These are phyloP conservation scores for Mimas tiliae DNA, from an alignment of 2,888 invertebrate species.

Conservation along the genomic window DNA sequence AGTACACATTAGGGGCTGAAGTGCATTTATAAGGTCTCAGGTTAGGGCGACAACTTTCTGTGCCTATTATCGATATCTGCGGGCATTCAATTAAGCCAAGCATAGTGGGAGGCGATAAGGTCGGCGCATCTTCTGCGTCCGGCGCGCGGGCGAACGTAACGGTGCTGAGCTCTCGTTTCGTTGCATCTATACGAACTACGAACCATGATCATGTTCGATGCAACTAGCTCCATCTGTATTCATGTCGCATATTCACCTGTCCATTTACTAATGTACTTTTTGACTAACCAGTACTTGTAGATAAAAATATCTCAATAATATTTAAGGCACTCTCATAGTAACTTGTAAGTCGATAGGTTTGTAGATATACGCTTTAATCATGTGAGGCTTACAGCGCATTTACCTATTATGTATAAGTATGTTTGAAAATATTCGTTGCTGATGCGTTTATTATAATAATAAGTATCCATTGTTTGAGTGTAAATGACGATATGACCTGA, in stretches of 20 bases:
- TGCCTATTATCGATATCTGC: conserved; percentile 48
- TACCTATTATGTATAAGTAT: conserved; percentile 68
- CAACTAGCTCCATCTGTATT: conserved; percentile 27
- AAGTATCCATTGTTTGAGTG: conserved; percentile 53
- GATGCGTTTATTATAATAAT: conserved; percentile 53
- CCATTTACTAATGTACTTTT: conserved; percentile 52
- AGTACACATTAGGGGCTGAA: conserved; percentile 39
- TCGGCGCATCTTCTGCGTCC: conserved; percentile 53
- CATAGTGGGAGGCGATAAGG: conserved; percentile 48
- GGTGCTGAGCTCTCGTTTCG: conserved; percentile 75
- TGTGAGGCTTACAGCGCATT: conserved; percentile 80
- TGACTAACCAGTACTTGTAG: conserved; percentile 51
- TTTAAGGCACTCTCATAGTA: conserved; percentile 40
- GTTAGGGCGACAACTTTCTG: conserved; percentile 43
- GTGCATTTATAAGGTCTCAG: conserved; percentile 62
- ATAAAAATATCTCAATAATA: conserved; percentile 52
- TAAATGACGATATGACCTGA: conserved; percentile 37
- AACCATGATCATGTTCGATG: conserved; percentile 41
- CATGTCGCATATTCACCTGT: conserved; percentile 31
- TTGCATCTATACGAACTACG: conserved; percentile 51
- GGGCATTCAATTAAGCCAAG: conserved; percentile 57
- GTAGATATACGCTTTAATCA: conserved; percentile 60
- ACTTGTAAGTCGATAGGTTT: conserved; percentile 34
- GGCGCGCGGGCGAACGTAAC: conserved; percentile 63
- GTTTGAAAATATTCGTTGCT: conserved; percentile 60